phyloP scores from a whole-genome alignment of 92 coral and sea anemone genomes.

The Paragorgia papillata region DNA sequence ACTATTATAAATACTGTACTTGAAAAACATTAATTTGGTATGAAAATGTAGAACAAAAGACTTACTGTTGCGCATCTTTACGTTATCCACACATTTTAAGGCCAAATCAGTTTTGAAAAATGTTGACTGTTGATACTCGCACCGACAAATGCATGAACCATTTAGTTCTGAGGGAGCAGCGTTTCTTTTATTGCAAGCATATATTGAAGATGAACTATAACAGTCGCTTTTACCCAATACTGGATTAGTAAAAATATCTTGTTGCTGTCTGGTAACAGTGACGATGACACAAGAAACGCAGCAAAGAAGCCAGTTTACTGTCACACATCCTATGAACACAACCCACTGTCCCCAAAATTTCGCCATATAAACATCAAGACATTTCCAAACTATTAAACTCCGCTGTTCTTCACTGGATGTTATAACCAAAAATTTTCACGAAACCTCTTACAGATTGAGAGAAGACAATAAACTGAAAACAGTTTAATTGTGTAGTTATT shows the following conservation, averaged over 20 bases:
- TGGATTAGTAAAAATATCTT: constrained; percentile 17
- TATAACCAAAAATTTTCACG: not conserved
- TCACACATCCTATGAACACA: no score
- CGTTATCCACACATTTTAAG: not conserved
- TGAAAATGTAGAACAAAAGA: no score
- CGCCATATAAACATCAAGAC: no score
- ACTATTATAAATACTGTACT: no score
- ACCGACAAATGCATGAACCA: constrained; percentile 7
- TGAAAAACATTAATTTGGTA: no score
- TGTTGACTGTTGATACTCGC: not conserved
- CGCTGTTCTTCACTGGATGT: no score
- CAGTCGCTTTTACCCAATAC: no score
- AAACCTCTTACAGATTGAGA: not conserved
- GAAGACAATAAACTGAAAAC: not conserved
- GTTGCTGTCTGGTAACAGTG: not conserved
- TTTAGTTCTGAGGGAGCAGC: not conserved
- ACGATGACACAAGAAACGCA: constrained; percentile 16
- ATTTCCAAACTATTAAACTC: no score
- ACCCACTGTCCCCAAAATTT: no score
- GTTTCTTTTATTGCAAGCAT: not conserved
- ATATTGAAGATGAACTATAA: no score
- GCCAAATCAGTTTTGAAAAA: not conserved
- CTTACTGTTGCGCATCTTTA: constrained; percentile 6
- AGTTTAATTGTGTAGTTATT: no score
- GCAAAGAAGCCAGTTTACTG: constrained; percentile 11